Base-by-base conservation (phyloP, 2,888 invertebrate species). In the Microctonus aethiopoides region DNA sequence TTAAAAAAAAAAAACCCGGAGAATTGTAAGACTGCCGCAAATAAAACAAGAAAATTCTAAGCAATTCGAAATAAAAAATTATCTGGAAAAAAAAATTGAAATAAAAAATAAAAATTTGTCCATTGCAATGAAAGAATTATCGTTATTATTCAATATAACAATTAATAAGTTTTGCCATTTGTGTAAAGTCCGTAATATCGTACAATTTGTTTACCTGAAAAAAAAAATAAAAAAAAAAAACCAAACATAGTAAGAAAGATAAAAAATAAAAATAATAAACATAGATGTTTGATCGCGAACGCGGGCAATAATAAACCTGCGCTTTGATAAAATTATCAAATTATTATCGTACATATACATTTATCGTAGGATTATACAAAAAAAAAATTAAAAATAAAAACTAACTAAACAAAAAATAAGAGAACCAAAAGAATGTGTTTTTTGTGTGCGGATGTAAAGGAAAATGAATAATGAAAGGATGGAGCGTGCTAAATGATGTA, bases 11-110 rank as follows among this genome's bases (percentile, higher is more conserved):
- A 46, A 59, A 68, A 57, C 46, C 56, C 36, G 36, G 68, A 68
- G 68, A 68, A 68, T 63, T 34, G 29, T 68, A 68, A 68, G 68
- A 68, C 68, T 68, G 68, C 68, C 63, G 56, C 46, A 52, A 63
- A 68, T 36, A 57, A 63, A 68, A 29, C 16, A 32, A 20, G 9
- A n/a, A 51, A 51, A 41, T 63, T 46, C 34, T 41, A n/a, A 51
- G n/a, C 41, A 7, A 63, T 26, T n/a, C 22, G 61, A 13, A 22
- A 61, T 7, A 16, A 0, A 46, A 39, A n/a, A 61, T 13, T 11
- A 62, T 41, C 26, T 24, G 26, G 61, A 57, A 29, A 16, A n/a
- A n/a, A 2, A 5, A 16, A 22, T 16, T 3, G 10, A 20, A 10
- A 52, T 16, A 52, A 22, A n/a, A 54, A 54, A 54, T 22, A 6